These are phyloP conservation scores for Gasterosteus aculeatus DNA, from an alignment of 2,113 vertebrate species.

Conservation along the genomic window DNA sequence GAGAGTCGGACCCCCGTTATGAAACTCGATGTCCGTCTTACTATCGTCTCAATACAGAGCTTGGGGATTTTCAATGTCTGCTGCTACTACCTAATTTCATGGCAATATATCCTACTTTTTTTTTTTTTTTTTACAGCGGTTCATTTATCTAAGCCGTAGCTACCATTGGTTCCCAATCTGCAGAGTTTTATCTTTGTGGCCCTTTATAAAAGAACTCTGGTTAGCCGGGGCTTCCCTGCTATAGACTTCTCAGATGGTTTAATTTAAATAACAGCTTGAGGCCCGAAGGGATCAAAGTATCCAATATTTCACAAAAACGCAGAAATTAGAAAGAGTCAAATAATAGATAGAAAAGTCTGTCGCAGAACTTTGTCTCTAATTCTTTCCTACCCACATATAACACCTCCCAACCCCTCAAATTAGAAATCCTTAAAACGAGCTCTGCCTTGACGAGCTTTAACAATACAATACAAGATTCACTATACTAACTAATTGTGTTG, in stretches of 20 bases:
- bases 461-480: not conserved
- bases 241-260: not conserved
- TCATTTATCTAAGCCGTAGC: not conserved
- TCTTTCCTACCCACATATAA: not conserved
- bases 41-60: not conserved
- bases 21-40: conserved; percentile 22
- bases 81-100: not conserved
- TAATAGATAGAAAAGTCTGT: not conserved
- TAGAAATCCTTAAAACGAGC: not conserved
- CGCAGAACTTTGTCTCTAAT: not conserved
- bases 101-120: not conserved
- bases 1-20: conserved; percentile 9
- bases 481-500: conserved; percentile 2
- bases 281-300: conserved; percentile 5
- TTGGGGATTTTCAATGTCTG: not conserved
- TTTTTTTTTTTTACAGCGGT: not conserved
- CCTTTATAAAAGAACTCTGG: not conserved
- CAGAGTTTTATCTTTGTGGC: not conserved
- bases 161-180: not conserved
- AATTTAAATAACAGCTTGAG: not conserved
- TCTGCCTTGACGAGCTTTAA: conserved; percentile 3
- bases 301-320: not conserved
- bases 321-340: not conserved
- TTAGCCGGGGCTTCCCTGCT: not conserved
- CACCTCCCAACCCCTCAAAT: not conserved